Conservation (phyloP, 2,113 vertebrate species). For the Coregonus clupeaformis region DNA sequence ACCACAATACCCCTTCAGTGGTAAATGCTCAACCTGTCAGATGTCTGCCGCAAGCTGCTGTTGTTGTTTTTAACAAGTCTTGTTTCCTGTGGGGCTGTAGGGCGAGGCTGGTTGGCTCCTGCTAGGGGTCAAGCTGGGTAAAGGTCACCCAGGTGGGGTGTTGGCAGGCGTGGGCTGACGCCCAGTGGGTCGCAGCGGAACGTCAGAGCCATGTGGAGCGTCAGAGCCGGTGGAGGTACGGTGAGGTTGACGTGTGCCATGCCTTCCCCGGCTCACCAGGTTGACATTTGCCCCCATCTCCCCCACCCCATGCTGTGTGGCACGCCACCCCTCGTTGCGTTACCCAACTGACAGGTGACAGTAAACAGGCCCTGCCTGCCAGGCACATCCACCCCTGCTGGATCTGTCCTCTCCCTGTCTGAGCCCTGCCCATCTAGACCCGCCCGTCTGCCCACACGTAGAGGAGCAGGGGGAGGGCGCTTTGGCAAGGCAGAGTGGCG, state of each 20-base stretch:
- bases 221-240: constrained; percentile 54
- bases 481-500: background rate
- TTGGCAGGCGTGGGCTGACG: constrained; percentile 67
- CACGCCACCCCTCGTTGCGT: constrained; percentile 9
- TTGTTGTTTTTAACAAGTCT: constrained; percentile 5
- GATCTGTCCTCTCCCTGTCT: background rate
- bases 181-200: constrained; percentile 52
- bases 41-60: too few relatives aligned
- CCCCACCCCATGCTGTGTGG: background rate
- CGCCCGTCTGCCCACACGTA: background rate
- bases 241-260: constrained; percentile 66
- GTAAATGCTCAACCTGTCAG: too few relatives aligned
- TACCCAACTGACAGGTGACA: constrained; percentile 64
- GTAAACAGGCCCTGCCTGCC: constrained; percentile 58
- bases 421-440: background rate
- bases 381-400: constrained; percentile 48
- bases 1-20: too few relatives aligned
- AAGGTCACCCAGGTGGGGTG: constrained; percentile 79
- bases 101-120: constrained; percentile 67
- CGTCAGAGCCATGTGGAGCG: constrained; percentile 34
- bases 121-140: constrained; percentile 72
- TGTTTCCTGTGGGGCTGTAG: constrained; percentile 40
- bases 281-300: background rate
- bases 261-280: constrained; percentile 21
- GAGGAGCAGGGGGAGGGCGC: background rate